phyloP scores from a whole-genome alignment of 2,797 vertebrate species.

The Cephalopachus bancanus region DNA sequence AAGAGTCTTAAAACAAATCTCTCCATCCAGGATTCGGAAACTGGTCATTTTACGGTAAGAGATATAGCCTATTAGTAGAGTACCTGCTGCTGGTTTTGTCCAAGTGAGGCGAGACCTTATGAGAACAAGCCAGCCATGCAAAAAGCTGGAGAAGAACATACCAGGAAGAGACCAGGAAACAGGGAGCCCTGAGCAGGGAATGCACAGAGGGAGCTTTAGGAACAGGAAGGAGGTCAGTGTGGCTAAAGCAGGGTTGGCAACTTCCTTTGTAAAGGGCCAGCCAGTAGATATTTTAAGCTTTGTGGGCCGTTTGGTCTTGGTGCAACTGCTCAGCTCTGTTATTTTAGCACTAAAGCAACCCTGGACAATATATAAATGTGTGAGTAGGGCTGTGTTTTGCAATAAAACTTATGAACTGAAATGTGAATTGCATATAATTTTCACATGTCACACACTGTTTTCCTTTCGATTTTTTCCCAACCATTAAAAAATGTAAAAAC shows the following conservation, averaged over 20 bases:
- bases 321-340: neutral
- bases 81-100: neutral
- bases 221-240: neutral
- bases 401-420: neutral
- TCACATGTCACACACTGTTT: neutral
- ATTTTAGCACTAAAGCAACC: neutral
- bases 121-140: neutral
- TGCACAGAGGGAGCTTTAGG: neutral
- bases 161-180: conserved; percentile 36
- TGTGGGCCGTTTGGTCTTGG: neutral
- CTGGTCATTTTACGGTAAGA: neutral
- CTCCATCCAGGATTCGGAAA: neutral
- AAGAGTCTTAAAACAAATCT: neutral
- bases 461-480: neutral
- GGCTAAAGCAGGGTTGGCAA: neutral
- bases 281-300: conserved; percentile 12
- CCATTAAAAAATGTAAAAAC: neutral
- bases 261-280: neutral
- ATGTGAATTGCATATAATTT: conserved; percentile 24
- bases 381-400: neutral
- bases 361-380: neutral
- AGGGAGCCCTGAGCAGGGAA: neutral
- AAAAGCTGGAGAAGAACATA: neutral
- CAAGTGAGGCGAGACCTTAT: neutral
- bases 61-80: neutral